Base-by-base conservation (phyloP, 2,113 vertebrate species). In the Neolamprologus longior region DNA sequence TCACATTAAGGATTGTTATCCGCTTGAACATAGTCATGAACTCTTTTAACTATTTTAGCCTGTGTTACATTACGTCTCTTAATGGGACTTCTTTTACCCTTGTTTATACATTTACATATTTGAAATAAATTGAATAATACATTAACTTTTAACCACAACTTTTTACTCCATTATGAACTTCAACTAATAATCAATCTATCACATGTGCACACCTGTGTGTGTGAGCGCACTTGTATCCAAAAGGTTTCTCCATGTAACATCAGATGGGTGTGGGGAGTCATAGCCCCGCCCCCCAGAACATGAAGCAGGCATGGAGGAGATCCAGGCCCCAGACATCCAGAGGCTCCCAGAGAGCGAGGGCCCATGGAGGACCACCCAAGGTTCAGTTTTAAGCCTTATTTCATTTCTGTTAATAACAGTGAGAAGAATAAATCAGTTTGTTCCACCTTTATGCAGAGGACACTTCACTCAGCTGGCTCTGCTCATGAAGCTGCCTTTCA, bases 41-140 rank as follows among this genome's bases (percentile, higher is more conserved):
- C 42, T 45, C 42, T 45, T 45, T 45, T 14, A 45, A 45, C 42
- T 45, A 0, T 0, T 14, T 45, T 14, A 45, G 42, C 12, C 42
- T 45, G 42, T 45, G 13, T 14, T 45, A 45, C 42, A 45, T 45
- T 45, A 45, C 2, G 2, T 45, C 42, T 45, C 42, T 14, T 45
- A 14, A 14, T 14, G 42, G 42, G 42, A 45, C 42, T 45, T 45
- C 42, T 45, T 45, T 45, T 45, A 45, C 13, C 13, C 42, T 45
- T 45, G 6, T 45, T 45, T 45, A 45, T 45, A 45, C 42, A 45
- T 45, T 45, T 45, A 45, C 42, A 45, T 45, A 45, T 45, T 45
- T 45, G 6, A 14, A 45, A 45, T 45, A 45, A 45, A 45, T 45
- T 45, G 42, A 45, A 45, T 45, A 45, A 45, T 45, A 45, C 42